Percentiles rank a stretch among this genome's conserved stretches.
Conservation (phyloP, 2,888 invertebrate species). For the Hyles lineata region DNA sequence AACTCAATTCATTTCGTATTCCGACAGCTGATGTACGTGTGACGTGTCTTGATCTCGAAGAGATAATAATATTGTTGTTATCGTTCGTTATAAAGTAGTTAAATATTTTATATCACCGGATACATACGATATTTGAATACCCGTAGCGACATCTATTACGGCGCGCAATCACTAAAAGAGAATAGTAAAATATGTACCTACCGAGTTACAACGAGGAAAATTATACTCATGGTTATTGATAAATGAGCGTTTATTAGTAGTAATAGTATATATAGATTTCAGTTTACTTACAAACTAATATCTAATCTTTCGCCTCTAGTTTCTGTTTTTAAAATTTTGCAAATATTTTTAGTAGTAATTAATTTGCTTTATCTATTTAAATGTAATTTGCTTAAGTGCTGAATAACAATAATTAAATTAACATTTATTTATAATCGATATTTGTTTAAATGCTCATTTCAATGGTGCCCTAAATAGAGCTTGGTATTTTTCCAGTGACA, state of each 20-base stretch:
- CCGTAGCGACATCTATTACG: slow-evolving; percentile 28
- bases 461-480: neutral
- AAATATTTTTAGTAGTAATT: neutral
- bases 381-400: neutral
- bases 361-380: neutral
- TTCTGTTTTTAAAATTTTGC: neutral
- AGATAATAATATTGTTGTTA: neutral
- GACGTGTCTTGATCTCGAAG: neutral
- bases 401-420: neutral
- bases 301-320: too few relatives aligned
- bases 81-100: neutral
- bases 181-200: neutral
- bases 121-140: slow-evolving; percentile 13
- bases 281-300: neutral
- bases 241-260: neutral
- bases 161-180: neutral
- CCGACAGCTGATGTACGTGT: slow-evolving; percentile 2
- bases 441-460: neutral
- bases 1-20: neutral
- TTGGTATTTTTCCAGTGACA: neutral
- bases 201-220: neutral
- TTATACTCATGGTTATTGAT: neutral
- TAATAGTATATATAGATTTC: neutral
- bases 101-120: neutral
- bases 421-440: neutral